A percentile compares a stretch with the other conserved stretches of the same genome.
These are phyloP conservation scores for Melanotaenia boesemani DNA, from an alignment of 2,797 vertebrate species.

Conservation along the genomic window DNA sequence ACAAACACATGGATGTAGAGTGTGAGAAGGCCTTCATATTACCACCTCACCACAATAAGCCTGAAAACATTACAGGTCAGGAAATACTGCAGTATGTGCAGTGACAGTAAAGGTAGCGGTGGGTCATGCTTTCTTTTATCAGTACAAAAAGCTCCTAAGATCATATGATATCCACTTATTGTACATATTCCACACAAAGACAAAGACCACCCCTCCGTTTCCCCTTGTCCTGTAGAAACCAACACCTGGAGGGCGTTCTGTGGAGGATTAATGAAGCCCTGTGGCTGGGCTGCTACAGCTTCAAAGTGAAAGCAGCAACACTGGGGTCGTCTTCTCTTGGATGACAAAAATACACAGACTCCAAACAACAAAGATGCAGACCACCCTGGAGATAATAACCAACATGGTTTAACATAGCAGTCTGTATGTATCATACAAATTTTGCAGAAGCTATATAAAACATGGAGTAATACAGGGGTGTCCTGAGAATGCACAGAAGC, in stretches of 20 bases:
- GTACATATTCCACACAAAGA: not conserved
- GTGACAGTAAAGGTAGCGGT: too few species aligned
- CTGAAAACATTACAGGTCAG: not conserved
- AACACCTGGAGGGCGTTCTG: constrained; percentile 54
- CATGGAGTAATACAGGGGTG: not conserved
- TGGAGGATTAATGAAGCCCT: constrained; percentile 61
- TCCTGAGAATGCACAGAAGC: not conserved
- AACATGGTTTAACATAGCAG: too few species aligned
- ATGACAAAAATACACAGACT: constrained; percentile 39
- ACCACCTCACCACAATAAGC: not conserved
- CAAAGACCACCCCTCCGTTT: constrained; percentile 14
- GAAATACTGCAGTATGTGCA: too few species aligned
- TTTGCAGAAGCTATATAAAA: not conserved
- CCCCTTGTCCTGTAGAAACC: constrained; percentile 49
- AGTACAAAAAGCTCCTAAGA: constrained; percentile 10
- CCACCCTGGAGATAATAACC: not conserved
- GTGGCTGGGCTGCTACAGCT: constrained; percentile 36
- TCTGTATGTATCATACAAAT: not conserved
- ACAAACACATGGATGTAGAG: constrained; percentile 1
- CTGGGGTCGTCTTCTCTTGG: constrained; percentile 10
- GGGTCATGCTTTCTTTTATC: constrained; percentile 5
- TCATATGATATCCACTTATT: not conserved
- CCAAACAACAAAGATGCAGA: not conserved
- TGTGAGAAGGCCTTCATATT: constrained; percentile 2
- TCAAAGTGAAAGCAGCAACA: constrained; percentile 53